Evolutionary conservation across 1,140 invertebrate genomes (phyloP), one percentile per base, ranked within the genome.

Genomic region (Adelges cooleyi): DNA sequence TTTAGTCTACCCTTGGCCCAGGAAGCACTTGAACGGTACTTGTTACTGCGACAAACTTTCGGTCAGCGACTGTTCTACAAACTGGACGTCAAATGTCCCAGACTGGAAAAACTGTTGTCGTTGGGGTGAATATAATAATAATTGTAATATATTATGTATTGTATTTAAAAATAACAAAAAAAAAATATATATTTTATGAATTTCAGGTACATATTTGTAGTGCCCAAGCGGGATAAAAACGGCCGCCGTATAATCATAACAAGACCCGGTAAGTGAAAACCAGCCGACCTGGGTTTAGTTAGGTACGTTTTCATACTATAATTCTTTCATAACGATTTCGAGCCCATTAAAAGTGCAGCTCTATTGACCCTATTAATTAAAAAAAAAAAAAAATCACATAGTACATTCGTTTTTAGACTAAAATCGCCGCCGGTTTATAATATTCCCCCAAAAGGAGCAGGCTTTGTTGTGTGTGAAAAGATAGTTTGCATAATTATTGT

Each of bases 1-100:
- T 92, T 87, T 75, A 86, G 85, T 69, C 82, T 92, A 1, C 83
- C 85, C 1, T 84, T 88, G 78, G 84, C 89, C 1, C 84, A 90
- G 71, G 84, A 89, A 69, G 84, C 88, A 1, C 77, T 92, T 36
- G 84, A 92, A 72, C 80, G 87, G 46, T 93, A 92, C 73, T 77
- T 92, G 29, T 76, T 87, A n/a, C 80, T 92, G 65, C 80, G 88
- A 23, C 84, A 86, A 72, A 83, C 84, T 10, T 86, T 78, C 54
- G 68, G 68, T 5, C 70, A 73, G 13, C 52, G 50, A 48, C 83
- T 84, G 10, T 91, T 90, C 73, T 82, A 85, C 69, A 80, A 83
- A 67, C 78, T 90, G 50, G 85, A 90, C 73, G 80, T 84, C 65
- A 78, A 75, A 1, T 81, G 89, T 59, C 81, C 83, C 0, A 80